Conservation (phyloP, 2,888 invertebrate species). For the Iphiclides podalirius region DNA sequence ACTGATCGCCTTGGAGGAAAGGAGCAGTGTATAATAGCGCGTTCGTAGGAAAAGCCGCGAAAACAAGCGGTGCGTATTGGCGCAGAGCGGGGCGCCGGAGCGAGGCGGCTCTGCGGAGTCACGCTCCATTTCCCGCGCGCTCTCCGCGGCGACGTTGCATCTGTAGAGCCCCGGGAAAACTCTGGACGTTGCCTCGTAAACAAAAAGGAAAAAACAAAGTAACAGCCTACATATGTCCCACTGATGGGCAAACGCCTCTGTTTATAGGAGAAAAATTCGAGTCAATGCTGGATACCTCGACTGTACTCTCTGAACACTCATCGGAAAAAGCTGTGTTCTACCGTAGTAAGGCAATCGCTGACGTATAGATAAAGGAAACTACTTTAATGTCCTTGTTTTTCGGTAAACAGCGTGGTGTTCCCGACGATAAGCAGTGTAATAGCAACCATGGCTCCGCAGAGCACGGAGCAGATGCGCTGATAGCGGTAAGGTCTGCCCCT, state of each 20-base stretch:
- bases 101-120: constrained; percentile 45
- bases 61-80: background rate
- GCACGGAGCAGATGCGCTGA: constrained; percentile 11
- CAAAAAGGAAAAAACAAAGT: too few species aligned
- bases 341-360: too few species aligned
- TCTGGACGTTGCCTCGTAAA: too few species aligned
- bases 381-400: too few species aligned
- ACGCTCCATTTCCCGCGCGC: constrained; percentile 53
- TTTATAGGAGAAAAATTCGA: too few species aligned
- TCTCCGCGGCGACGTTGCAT: constrained; percentile 33
- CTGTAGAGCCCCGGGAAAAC: background rate
- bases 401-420: constrained; percentile 11
- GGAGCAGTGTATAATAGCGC: background rate
- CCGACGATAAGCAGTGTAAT: background rate
- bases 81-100: constrained; percentile 9
- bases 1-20: too few species aligned
- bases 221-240: too few species aligned
- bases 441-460: constrained; percentile 7
- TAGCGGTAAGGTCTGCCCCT: constrained; percentile 11
- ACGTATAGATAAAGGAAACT: too few species aligned
- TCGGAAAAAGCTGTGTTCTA: too few species aligned
- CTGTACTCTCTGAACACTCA: too few species aligned
- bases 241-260: too few species aligned
- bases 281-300: too few species aligned
- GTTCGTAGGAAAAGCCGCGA: background rate